phyloP scores from a whole-genome alignment of 2,797 vertebrate species.

The Onychomys torridus region DNA sequence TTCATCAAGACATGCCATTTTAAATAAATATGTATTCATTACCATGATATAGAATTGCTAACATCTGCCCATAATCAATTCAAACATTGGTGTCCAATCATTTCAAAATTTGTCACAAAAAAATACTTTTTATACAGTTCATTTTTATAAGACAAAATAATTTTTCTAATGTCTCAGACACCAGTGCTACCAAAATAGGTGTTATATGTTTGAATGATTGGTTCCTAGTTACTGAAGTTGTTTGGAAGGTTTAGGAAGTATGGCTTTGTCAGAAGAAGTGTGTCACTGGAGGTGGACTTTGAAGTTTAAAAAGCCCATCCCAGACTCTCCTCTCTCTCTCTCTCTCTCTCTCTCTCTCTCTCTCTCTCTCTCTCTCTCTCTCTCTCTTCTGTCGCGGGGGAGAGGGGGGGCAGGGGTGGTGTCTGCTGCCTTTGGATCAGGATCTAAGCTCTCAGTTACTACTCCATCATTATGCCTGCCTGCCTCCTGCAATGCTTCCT shows the following conservation, averaged over 20 bases:
- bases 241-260: neutral
- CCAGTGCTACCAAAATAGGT: conserved; percentile 16
- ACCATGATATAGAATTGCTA: neutral
- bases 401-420: no score
- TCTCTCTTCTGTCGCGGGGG: no score
- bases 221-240: neutral
- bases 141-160: conserved; percentile 47
- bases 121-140: neutral
- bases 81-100: neutral
- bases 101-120: neutral
- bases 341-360: no score
- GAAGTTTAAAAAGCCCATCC: no score
- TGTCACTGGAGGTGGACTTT: neutral
- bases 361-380: no score
- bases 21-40: conserved; percentile 41
- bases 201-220: neutral
- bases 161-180: neutral
- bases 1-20: conserved; percentile 27
- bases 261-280: neutral
- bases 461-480: no score
- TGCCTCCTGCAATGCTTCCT: neutral
- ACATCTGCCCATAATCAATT: conserved; percentile 25
- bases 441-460: neutral
- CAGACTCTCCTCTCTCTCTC: neutral
- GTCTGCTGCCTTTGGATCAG: neutral